Evolutionary conservation across 2,888 invertebrate genomes (phyloP).

Genomic region (Scotopteryx bipunctaria): DNA sequence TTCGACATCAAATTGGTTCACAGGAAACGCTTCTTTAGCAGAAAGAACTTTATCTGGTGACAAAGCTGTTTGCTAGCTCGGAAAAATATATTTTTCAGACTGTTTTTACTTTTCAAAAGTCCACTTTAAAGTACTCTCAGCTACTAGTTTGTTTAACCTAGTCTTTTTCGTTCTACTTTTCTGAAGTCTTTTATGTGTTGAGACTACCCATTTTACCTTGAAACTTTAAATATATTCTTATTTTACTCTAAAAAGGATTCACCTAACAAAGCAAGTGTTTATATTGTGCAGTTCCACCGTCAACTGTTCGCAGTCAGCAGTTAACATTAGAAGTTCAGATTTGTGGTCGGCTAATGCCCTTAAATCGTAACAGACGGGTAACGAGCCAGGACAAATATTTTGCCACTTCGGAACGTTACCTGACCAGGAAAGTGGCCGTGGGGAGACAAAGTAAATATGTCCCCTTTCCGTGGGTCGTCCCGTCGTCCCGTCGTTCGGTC

Average conservation of each 20-base stretch:
- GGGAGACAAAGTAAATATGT: conserved; percentile 83
- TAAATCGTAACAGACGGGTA: conserved; percentile 75
- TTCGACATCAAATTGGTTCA: conserved; percentile 24
- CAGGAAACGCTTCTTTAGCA: conserved; percentile 22
- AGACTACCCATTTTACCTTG: conserved; percentile 5
- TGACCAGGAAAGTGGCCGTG: conserved; percentile 79
- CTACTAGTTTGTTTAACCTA: conserved; percentile 25
- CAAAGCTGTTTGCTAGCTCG: conserved; percentile 26
- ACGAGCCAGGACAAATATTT: conserved; percentile 79
- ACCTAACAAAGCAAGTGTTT: not conserved
- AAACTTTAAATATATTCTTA: conserved; percentile 1
- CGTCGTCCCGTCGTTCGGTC: conserved; percentile 61
- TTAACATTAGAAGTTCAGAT: conserved; percentile 56
- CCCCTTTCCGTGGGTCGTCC: conserved; percentile 76
- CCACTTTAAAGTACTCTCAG: conserved; percentile 25
- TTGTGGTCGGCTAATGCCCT: conserved; percentile 68
- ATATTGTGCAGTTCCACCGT: not conserved
- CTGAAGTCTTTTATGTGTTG: conserved; percentile 19
- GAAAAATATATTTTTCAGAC: conserved; percentile 26
- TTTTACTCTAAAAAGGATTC: not conserved
- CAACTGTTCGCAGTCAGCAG: conserved; percentile 30
- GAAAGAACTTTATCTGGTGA: conserved; percentile 24
- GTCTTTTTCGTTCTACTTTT: conserved; percentile 31
- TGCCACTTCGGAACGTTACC: conserved; percentile 80
- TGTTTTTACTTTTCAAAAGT: conserved; percentile 29